These are phyloP conservation scores for Pelecanus crispus DNA, from an alignment of 2,113 vertebrate species.

Conservation along the genomic window DNA sequence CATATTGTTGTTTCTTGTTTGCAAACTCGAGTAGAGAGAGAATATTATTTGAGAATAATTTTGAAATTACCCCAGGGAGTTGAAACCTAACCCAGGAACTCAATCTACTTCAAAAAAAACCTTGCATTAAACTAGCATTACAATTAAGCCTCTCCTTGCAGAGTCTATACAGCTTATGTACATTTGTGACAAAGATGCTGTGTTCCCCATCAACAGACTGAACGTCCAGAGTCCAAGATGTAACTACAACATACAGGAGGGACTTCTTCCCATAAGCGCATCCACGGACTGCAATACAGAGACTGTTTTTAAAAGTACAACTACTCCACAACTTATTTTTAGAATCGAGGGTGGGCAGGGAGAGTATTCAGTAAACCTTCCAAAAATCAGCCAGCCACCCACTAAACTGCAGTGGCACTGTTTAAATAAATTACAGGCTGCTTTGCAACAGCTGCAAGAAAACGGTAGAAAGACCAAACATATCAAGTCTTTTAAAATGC, in stretches of 20 bases:
- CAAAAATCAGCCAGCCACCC: slow-evolving; percentile 45
- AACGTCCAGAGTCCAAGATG: not conserved
- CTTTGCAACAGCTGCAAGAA: not conserved
- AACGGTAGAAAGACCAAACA: not conserved
- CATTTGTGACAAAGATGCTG: not conserved
- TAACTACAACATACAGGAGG: not conserved
- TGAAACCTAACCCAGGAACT: not conserved
- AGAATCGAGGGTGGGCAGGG: not conserved
- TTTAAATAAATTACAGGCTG: not conserved
- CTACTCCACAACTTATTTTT: slow-evolving; percentile 19
- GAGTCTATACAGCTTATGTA: not conserved
- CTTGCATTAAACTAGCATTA: not conserved
- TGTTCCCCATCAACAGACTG: rapidly evolving
- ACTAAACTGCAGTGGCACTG: slow-evolving; percentile 3
- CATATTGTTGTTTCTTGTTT: not conserved
- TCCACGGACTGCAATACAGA: not conserved
- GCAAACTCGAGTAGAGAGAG: not conserved
- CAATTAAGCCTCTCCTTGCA: not conserved
- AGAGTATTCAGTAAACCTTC: not conserved
- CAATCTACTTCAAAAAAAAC: not conserved
- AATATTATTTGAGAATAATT: not conserved
- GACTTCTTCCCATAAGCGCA: not conserved
- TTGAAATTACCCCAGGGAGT: not conserved
- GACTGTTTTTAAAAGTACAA: not conserved
- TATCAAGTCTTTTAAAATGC: not conserved